Base-by-base conservation (phyloP, 2,888 invertebrate species). In the Mythimna loreyi region DNA sequence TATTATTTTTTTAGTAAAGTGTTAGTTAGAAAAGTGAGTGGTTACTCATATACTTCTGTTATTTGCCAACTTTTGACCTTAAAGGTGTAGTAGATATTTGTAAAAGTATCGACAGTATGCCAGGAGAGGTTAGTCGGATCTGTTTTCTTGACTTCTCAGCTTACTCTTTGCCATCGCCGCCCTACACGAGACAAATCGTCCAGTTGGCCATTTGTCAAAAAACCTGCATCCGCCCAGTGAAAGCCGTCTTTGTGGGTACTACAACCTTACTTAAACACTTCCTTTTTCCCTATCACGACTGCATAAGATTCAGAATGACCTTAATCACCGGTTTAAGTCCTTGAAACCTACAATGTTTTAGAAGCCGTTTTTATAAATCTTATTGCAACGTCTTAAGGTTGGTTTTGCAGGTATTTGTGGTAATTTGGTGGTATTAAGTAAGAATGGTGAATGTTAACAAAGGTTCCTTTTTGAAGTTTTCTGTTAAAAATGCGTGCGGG, bases 161-260 rank as follows among this genome's bases (percentile, higher is more conserved):
- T 63, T 93, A 85, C 23, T 95, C 95, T 93, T 79, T 94, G 93
- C 45, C 83, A 68, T 68, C 78, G 78, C 91, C 93, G 93, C 95
- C 94, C 94, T 90, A 88, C 92, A 87, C 90, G 93, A 94, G 95
- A 95, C 95, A 96, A 95, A 95, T 95, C 93, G 93, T 87, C 93
- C 90, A 90, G 91, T 91, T 92, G 92, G 94, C 93, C 95, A 95
- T 96, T 96, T 96, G 92, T 96, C 96, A 96, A 94, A 96, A 95
- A 94, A 94, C 94, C 93, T 95, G 94, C 94, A 94, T 95, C 95
- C 95, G 95, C 92, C 90, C 87, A 85, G 89, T 92, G 92, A 93
- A 94, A 95, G 92, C 93, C 92, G 92, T 88, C 90, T 92, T 94
- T 94, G 92, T 93, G 71, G 81, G 81, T 81, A 67, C 62, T 74